These are phyloP conservation scores for Xanthorhoe designata DNA, from an alignment of 2,888 invertebrate species.

Conservation along the genomic window DNA sequence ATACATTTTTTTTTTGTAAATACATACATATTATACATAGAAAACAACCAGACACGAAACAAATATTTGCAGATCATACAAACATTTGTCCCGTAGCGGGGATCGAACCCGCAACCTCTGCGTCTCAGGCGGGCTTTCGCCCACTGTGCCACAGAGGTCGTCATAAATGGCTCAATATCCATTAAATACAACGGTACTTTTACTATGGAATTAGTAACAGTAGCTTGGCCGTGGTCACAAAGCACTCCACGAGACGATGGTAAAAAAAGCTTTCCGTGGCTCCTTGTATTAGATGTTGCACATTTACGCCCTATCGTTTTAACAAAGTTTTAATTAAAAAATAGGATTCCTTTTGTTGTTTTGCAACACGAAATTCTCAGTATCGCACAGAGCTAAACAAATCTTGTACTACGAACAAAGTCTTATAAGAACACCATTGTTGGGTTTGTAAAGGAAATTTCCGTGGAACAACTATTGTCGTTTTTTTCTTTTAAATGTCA, in stretches of 20 bases:
- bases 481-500: not conserved
- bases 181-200: not conserved
- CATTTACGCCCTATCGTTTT: not conserved
- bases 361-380: constrained; percentile 4
- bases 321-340: not conserved
- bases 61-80: too few relatives aligned
- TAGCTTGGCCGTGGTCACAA: not conserved
- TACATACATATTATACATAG: too few relatives aligned
- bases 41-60: too few relatives aligned
- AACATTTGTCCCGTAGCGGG: too few relatives aligned
- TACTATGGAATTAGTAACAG: not conserved
- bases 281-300: not conserved
- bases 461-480: not conserved
- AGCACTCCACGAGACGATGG: not conserved
- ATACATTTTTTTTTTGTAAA: too few relatives aligned
- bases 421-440: constrained; percentile 9
- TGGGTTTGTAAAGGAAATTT: not conserved
- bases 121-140: too few relatives aligned
- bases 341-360: constrained; percentile 13
- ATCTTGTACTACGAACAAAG: constrained; percentile 7
- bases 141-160: too few relatives aligned
- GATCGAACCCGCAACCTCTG: too few relatives aligned
- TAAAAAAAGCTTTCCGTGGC: not conserved
- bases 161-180: too few relatives aligned
- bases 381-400: not conserved